Conservation (phyloP, 2,888 invertebrate genomes). For the Harpalus rufipes region DNA sequence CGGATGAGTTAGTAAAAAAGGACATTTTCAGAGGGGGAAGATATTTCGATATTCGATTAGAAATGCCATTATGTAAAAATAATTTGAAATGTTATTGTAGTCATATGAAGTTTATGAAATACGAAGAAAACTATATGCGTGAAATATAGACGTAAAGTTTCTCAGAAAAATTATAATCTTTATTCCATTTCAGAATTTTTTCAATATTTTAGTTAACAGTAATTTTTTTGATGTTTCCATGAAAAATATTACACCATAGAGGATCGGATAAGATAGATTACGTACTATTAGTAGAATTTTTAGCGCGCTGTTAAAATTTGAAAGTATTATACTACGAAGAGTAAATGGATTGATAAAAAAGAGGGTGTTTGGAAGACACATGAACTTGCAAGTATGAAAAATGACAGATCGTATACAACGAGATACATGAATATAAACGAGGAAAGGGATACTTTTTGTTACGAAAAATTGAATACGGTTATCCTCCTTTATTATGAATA, state of each 20-base stretch:
- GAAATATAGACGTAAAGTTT: background rate
- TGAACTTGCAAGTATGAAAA: slow-evolving; percentile 35
- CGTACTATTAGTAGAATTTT: slow-evolving; percentile 27
- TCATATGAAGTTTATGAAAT: background rate
- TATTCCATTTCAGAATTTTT: background rate
- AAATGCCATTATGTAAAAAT: too few species aligned
- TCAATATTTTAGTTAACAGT: background rate
- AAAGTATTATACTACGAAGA: slow-evolving; percentile 27
- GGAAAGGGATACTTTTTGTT: slow-evolving; percentile 35
- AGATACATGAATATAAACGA: slow-evolving; percentile 56
- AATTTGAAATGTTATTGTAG: too few species aligned
- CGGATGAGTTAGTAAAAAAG: too few species aligned
- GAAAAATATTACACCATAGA: slow-evolving; percentile 13
- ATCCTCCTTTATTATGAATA: slow-evolving; percentile 48
- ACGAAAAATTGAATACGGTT: slow-evolving; percentile 47
- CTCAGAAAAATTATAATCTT: background rate
- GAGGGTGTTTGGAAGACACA: slow-evolving; percentile 44
- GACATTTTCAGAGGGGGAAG: too few species aligned
- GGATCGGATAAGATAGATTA: slow-evolving; percentile 23
- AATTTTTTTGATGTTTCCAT: background rate
- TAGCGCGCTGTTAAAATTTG: slow-evolving; percentile 26
- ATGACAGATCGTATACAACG: slow-evolving; percentile 47
- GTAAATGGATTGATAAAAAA: slow-evolving; percentile 50
- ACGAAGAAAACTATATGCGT: background rate
- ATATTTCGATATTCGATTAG: too few species aligned